Evolutionary conservation across 2,797 vertebrate species (phyloP).

Genomic region (Hippopotamyrus pictus): DNA sequence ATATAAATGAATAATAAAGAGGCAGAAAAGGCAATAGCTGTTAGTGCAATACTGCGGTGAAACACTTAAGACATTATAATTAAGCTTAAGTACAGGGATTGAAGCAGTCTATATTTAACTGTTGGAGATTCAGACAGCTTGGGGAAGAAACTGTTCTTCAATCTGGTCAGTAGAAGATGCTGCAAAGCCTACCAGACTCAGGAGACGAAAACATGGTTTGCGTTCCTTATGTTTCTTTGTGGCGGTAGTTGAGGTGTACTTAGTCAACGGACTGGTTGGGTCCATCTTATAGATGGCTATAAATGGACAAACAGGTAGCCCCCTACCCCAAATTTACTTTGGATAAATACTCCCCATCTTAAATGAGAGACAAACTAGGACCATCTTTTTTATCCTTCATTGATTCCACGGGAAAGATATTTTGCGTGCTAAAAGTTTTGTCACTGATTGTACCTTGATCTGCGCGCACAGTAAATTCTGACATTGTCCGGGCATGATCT

Average conservation of each 20-base stretch:
- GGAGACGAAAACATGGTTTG: background rate
- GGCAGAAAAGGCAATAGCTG: background rate
- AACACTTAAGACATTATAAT: conserved; percentile 6
- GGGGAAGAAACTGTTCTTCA: background rate
- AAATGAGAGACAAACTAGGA: background rate
- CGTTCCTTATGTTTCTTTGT: background rate
- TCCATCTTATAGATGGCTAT: background rate
- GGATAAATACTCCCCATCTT: background rate
- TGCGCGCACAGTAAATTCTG: background rate
- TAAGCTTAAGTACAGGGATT: background rate
- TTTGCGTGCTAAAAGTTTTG: background rate
- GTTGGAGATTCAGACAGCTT: background rate
- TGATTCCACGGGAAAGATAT: background rate
- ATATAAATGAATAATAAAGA: background rate
- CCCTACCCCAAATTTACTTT: background rate
- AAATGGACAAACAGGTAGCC: background rate
- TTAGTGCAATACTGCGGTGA: background rate
- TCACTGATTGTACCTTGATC: background rate
- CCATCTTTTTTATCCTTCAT: background rate
- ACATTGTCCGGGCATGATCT: background rate
- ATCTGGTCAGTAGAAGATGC: background rate
- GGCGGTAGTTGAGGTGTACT: background rate
- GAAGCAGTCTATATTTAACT: background rate
- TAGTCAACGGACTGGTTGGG: background rate
- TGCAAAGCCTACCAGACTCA: background rate